Evolutionary conservation across 2,888 invertebrate genomes (phyloP), one percentile per base, ranked within the genome.

Genomic region (Xestia ashworthii): DNA sequence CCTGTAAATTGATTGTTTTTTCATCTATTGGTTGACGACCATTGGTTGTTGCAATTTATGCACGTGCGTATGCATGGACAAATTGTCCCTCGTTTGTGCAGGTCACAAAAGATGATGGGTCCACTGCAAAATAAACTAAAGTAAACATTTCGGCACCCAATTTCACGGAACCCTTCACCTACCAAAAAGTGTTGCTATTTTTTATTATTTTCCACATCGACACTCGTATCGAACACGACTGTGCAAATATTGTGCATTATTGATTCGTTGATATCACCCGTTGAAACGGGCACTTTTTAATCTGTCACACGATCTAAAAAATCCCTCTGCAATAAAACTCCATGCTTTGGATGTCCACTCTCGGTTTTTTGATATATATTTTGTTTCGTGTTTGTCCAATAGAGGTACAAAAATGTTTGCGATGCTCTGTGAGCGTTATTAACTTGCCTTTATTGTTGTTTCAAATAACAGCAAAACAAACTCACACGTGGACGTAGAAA

Each of bases 201-300:
- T 70, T 65, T 67, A 32, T 44, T 60, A 75, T 58, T 70, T 72
- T 70, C 53, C 14, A 68, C 38, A 46, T 22, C 32, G 38, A 41
- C 64, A 68, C 55, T 68, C 58, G 50, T 81, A 67, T 80, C n/a
- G 41, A 32, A 71, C 64, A 67, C 62, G 60, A 25, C 58, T 71
- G 60, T 82, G 80, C 55, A 88, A 86, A 84, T 76, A 74, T 80
- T 70, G 80, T 87, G 86, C 86, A 89, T 87, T 89, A 90, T 90
- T 90, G 89, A 90, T 90, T 86, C 78, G 73, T 81, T 80, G 76
- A 85, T 89, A 87, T 87, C 82, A 81, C 68, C 19, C 65, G 81
- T 64, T 71, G 80, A 83, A 81, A 71, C 66, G 67, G 71, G 46
- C 58, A 72, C 55, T 81, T 87, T 83, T 87, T 82, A 76, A 88